Percentiles rank a stretch among this genome's conserved stretches.
Evolutionary conservation across 2,888 invertebrate species (phyloP).

Genomic region (Andrena flavipes): DNA sequence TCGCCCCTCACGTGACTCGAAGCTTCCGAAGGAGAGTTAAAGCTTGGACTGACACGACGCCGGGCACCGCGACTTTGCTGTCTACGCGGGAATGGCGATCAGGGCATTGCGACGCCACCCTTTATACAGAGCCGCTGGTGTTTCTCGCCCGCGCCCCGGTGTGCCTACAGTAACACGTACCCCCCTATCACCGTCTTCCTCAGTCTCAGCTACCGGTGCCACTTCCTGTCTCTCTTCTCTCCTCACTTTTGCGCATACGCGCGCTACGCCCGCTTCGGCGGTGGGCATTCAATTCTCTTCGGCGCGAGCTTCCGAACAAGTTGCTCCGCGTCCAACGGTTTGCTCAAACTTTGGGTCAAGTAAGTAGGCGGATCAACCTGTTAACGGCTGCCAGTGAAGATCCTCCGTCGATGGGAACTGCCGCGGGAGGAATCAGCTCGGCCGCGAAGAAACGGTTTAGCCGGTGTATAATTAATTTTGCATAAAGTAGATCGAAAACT

Average conservation of each 20-base stretch:
- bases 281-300: slow-evolving; percentile 50
- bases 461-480: too few relatives aligned
- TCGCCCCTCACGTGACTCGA: slow-evolving; percentile 46
- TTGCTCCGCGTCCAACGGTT: background rate
- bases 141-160: slow-evolving; percentile 20
- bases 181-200: slow-evolving; percentile 19
- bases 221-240: background rate
- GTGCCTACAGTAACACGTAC: slow-evolving; percentile 51
- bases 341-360: background rate
- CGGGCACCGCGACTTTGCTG: slow-evolving; percentile 73
- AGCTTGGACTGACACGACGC: slow-evolving; percentile 29
- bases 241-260: slow-evolving; percentile 49
- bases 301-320: background rate
- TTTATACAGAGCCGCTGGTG: slow-evolving; percentile 77
- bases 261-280: slow-evolving; percentile 17
- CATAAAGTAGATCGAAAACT: too few relatives aligned
- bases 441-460: too few relatives aligned
- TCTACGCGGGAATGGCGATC: slow-evolving; percentile 82
- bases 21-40: slow-evolving; percentile 10
- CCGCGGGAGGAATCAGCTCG: too few relatives aligned
- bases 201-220: background rate
- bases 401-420: too few relatives aligned
- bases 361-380: too few relatives aligned
- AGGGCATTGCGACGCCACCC: slow-evolving; percentile 77
- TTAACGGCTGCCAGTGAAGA: too few relatives aligned